These are phyloP conservation scores for Cheilosia vernalis DNA, from an alignment of 2,888 invertebrate species.

Conservation along the genomic window DNA sequence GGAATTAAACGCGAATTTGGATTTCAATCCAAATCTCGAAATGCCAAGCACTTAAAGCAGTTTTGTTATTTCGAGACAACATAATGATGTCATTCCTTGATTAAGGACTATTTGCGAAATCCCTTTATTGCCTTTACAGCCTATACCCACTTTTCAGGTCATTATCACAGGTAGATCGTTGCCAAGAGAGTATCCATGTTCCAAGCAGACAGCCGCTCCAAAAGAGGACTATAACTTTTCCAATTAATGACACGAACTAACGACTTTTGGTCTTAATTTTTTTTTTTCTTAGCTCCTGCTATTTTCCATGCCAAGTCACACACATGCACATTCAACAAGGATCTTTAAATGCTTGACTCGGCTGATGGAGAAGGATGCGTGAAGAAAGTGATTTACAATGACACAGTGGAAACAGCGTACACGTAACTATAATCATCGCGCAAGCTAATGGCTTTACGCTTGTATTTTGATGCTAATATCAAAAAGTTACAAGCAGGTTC, in stretches of 20 bases:
- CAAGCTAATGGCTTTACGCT: conserved; percentile 50
- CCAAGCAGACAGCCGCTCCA: not conserved
- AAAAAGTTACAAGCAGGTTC: conserved; percentile 27
- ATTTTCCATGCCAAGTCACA: conserved; percentile 2
- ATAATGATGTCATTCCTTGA: conserved; percentile 25
- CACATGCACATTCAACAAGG: conserved; percentile 3
- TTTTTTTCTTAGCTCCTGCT: not conserved
- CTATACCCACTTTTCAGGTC: conserved; percentile 9
- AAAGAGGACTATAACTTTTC: conserved; percentile 26
- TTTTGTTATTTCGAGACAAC: not conserved
- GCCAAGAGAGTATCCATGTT: conserved; percentile 33
- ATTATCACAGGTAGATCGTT: conserved; percentile 45
- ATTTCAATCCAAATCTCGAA: not conserved
- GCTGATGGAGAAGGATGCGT: conserved; percentile 1
- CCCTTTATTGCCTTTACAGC: conserved; percentile 6
- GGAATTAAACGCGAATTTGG: not conserved
- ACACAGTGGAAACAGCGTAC: conserved; percentile 10
- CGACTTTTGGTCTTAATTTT: conserved; percentile 6
- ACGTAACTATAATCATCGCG: conserved; percentile 30
- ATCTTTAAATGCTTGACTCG: conserved; percentile 33
- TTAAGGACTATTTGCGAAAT: conserved; percentile 24
- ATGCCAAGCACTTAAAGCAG: conserved; percentile 2
- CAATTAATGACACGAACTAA: conserved; percentile 39
- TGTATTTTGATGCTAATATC: conserved; percentile 32
- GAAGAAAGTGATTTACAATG: conserved; percentile 1